phyloP scores from a whole-genome alignment of 2,797 vertebrate genomes.

The Diceros bicornis region DNA sequence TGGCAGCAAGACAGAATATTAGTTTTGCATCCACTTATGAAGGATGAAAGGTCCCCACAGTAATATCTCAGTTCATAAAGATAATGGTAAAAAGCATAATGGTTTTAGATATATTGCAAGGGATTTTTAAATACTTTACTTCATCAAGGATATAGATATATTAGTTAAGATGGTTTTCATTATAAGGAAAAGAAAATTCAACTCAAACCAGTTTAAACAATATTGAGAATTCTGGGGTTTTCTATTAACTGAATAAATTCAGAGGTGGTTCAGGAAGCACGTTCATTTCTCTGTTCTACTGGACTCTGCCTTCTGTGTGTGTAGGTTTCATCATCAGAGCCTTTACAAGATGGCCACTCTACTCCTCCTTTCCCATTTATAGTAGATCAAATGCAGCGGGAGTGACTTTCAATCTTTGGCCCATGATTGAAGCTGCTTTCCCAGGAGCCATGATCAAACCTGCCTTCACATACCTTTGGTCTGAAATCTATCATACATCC shows the following conservation, averaged over 20 bases:
- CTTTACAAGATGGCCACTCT: not conserved
- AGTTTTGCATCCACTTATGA: not conserved
- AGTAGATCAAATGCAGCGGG: not conserved
- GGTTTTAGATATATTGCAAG: not conserved
- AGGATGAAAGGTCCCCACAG: not conserved
- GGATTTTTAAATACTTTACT: constrained; percentile 3
- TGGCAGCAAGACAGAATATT: not conserved
- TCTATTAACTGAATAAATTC: not conserved
- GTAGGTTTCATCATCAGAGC: not conserved
- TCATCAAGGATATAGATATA: not conserved
- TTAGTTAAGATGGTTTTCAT: not conserved
- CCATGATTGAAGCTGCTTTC: not conserved
- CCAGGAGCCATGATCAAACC: not conserved
- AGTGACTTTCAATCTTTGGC: not conserved
- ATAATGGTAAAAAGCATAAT: not conserved
- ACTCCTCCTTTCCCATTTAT: not conserved
- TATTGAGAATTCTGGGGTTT: not conserved
- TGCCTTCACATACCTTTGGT: not conserved
- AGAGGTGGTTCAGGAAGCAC: not conserved
- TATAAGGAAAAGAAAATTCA: not conserved
- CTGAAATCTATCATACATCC: not conserved
- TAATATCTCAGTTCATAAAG: not conserved
- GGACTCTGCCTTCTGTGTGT: not conserved
- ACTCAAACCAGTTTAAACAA: not conserved
- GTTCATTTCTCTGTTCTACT: not conserved